Evolutionary conservation across 1,140 invertebrate species (phyloP), one percentile per base, ranked within the genome.

Genomic region (Pseudomyrmex sp.): DNA sequence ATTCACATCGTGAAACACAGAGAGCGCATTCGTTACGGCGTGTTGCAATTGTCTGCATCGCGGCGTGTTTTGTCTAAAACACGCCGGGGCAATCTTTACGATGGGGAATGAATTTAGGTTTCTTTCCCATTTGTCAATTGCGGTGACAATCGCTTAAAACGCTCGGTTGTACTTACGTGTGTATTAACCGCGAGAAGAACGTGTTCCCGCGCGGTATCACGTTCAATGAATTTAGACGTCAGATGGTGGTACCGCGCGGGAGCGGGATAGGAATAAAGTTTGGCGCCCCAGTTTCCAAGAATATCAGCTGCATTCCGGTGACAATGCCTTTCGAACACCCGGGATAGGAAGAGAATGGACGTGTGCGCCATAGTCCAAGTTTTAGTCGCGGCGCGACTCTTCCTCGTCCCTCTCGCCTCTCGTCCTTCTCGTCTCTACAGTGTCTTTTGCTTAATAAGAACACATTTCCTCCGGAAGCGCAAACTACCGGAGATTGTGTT

Each of bases 201-300:
- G 2, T 76, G 63, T 8, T 54, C 48, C 2, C 9, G 23, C 18
- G 23, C 18, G 52, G 61, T 76, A 83, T 68, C 82, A 68, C 65
- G 72, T 63, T 46, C 54, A 69, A 35, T 85, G 69, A 83, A 85
- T 76, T 58, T 46, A 62, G 18, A 59, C 73, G 54, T 61, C 23
- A 58, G 44, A 46, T 35, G 70, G 62, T 35, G 70, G 62, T 46
- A 70, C 65, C 63, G 62, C n/a, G 74, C 61, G 79, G n/a, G 48
- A 23, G 56, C 66, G 46, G 61, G 62, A 44, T 66, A 68, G 68
- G 66, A 83, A 83, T 79, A 83, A 87, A 87, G 59, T 83, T 87
- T 74, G 10, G 26, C 80, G 79, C 54, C 84, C 86, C 68, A 80
- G 50, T 84, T 88, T 86, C 75, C 63, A 75, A 86, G 80, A 88